Evolutionary conservation across 1,140 invertebrate species (phyloP).

Genomic region (Dendrolimus punctatus): DNA sequence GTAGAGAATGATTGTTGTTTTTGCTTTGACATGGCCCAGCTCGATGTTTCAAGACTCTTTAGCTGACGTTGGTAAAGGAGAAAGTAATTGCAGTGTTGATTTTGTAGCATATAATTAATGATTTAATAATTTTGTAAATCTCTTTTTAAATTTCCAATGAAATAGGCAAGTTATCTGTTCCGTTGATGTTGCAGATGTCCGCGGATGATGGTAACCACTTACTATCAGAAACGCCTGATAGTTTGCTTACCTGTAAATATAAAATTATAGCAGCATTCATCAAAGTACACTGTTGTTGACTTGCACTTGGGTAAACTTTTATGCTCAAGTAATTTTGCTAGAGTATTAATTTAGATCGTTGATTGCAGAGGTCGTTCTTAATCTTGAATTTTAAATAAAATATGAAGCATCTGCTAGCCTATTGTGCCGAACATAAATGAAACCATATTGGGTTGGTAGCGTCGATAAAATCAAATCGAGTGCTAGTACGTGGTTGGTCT

Average conservation of each 20-base stretch:
- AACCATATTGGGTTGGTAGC: constrained; percentile 17
- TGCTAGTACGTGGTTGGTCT: constrained; percentile 18
- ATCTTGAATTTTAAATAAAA: constrained; percentile 14
- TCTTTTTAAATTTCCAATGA: too few relatives aligned
- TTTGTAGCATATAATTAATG: not conserved
- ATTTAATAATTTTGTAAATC: too few relatives aligned
- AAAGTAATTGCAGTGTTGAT: constrained; percentile 23
- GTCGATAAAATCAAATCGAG: constrained; percentile 33
- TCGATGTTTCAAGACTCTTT: constrained; percentile 29
- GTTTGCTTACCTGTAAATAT: too few relatives aligned
- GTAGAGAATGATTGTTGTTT: constrained; percentile 35
- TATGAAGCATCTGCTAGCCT: constrained; percentile 9
- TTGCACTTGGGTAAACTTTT: too few relatives aligned
- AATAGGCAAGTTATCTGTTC: too few relatives aligned
- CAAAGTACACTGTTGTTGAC: too few relatives aligned
- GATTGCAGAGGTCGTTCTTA: constrained; percentile 2
- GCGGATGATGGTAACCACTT: too few relatives aligned
- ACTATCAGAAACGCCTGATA: too few relatives aligned
- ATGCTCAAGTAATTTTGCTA: too few relatives aligned
- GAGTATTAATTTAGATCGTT: too few relatives aligned
- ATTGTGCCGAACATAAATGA: constrained; percentile 15
- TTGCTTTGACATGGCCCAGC: constrained; percentile 21
- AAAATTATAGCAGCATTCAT: too few relatives aligned
- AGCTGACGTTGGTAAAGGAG: constrained; percentile 24
- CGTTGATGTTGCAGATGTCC: too few relatives aligned